These are phyloP conservation scores for Maniola hyperantus DNA, from an alignment of 2,888 invertebrate genomes.

Conservation along the genomic window DNA sequence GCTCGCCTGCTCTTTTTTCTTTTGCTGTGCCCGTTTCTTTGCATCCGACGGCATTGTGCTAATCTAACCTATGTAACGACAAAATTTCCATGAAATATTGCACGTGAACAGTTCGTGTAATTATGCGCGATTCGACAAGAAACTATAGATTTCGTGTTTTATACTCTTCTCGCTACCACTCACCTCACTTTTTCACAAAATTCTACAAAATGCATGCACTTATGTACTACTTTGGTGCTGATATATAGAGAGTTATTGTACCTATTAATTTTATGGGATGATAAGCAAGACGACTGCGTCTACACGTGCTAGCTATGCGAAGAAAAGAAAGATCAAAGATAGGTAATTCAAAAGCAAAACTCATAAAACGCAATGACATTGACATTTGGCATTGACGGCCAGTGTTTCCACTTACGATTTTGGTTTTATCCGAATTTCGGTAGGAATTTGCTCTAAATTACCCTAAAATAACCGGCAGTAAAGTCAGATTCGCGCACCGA, in stretches of 20 bases:
- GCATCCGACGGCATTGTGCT: conserved; percentile 97
- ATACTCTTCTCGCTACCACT: conserved; percentile 20
- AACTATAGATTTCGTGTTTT: conserved; percentile 25
- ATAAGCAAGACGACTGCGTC: conserved; percentile 70
- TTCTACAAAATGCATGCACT: not conserved
- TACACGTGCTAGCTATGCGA: conserved; percentile 73
- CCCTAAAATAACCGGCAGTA: no score
- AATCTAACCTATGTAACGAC: conserved; percentile 42
- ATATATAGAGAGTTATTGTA: conserved; percentile 53
- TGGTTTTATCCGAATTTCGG: no score
- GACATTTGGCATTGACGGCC: not conserved
- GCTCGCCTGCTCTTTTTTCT: conserved; percentile 97
- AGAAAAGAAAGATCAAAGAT: conserved; percentile 61
- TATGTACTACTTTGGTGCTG: conserved; percentile 34
- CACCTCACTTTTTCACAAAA: conserved; percentile 3
- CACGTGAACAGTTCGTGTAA: conserved; percentile 42
- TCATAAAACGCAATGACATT: conserved; percentile 26
- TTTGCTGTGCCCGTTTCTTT: conserved; percentile 98
- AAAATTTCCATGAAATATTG: conserved; percentile 33
- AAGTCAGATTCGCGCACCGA: no score
- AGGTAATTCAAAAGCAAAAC: not conserved
- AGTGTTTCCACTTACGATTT: no score
- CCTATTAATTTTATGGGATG: conserved; percentile 55
- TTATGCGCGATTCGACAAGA: conserved; percentile 25
- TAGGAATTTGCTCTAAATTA: no score